Evolutionary conservation across 1,140 invertebrate species (phyloP).

Genomic region (Tetramorium alpestre): DNA sequence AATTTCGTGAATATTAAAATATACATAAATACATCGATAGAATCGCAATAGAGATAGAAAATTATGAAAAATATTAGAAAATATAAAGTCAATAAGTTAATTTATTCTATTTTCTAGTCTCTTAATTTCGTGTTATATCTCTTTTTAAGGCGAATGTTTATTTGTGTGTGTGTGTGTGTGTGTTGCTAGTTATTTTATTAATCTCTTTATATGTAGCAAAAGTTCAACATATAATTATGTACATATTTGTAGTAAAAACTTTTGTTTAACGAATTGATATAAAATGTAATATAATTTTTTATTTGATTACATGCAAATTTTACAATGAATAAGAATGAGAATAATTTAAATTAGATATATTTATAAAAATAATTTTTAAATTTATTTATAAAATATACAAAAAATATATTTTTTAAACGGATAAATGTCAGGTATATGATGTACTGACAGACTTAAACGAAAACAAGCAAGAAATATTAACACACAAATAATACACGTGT

Average conservation of each 20-base stretch:
- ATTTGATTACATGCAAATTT: not conserved
- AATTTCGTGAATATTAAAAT: slow-evolving; percentile 13
- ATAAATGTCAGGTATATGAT: not conserved
- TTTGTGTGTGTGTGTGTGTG: not conserved
- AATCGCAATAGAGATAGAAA: not conserved
- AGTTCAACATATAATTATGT: not conserved
- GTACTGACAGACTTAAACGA: no score
- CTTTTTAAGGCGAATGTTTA: not conserved
- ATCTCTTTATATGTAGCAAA: not conserved
- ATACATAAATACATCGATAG: not conserved
- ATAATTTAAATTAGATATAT: not conserved
- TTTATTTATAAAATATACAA: not conserved
- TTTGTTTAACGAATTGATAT: not conserved
- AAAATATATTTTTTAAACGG: not conserved
- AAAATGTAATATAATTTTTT: slow-evolving; percentile 5
- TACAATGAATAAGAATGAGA: slow-evolving; percentile 1
- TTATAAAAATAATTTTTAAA: slow-evolving; percentile 17
- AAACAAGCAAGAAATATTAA: no score
- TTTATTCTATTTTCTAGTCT: not conserved
- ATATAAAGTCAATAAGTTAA: slow-evolving; percentile 1
- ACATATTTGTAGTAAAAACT: not conserved
- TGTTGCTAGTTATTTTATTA: not conserved
- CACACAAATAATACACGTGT: not conserved
- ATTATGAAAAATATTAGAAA: slow-evolving; percentile 25
- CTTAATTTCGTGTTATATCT: not conserved